These are phyloP conservation scores for Pachypanchax playfairii DNA, from an alignment of 2,113 vertebrate species.

Conservation along the genomic window DNA sequence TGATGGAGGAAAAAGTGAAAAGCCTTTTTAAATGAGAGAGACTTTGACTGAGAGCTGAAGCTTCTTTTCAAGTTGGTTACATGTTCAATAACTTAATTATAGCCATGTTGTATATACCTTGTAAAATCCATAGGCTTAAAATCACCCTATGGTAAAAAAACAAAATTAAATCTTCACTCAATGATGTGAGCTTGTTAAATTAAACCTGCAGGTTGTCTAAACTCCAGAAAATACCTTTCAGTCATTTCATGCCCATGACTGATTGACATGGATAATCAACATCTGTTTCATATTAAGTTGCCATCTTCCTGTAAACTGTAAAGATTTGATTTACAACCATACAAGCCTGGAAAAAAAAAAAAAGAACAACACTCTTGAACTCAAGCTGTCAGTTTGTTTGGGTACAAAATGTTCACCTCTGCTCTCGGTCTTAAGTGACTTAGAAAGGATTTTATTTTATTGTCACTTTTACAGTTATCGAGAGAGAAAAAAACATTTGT, in stretches of 20 bases:
- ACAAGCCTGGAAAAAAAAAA: background rate
- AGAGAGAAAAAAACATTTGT: background rate
- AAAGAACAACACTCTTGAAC: background rate
- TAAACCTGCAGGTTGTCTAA: background rate
- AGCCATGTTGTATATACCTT: background rate
- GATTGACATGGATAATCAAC: background rate
- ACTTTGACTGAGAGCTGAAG: background rate
- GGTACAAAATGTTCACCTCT: background rate
- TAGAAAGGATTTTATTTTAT: slow-evolving; percentile 1
- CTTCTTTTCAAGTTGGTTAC: background rate
- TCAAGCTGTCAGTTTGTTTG: background rate
- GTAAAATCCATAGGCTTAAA: background rate
- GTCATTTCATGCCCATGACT: background rate
- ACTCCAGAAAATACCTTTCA: background rate
- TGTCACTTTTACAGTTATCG: background rate
- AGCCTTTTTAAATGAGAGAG: background rate
- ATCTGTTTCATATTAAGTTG: background rate
- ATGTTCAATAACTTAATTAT: background rate
- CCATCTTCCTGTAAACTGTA: background rate
- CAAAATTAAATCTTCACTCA: background rate
- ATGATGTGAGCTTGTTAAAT: background rate
- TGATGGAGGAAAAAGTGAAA: background rate
- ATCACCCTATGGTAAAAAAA: background rate
- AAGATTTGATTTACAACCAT: background rate
- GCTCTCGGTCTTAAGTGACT: background rate